A percentile compares a stretch with the other conserved stretches of the same genome.
Conservation (phyloP, 2,797 vertebrate genomes). For the Macrochelys suwanniensis region DNA sequence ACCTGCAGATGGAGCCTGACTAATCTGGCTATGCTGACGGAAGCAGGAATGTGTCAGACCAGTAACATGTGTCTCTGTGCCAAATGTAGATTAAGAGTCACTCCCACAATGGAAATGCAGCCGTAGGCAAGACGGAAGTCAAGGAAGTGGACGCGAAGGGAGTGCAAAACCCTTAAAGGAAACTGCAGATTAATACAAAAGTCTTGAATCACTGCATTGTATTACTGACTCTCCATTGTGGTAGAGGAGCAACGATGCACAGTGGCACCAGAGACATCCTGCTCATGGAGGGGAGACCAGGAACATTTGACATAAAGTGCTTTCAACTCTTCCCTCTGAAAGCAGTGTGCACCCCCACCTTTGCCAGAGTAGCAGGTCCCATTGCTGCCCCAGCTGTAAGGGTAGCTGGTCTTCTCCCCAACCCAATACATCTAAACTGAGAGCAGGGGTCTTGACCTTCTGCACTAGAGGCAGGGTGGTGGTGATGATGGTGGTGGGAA, state of each 20-base stretch:
- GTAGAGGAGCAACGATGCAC: background rate
- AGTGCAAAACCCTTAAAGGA: background rate
- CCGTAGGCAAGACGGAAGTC: background rate
- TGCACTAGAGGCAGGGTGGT: background rate
- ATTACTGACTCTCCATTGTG: too few relatives aligned
- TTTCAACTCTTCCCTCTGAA: background rate
- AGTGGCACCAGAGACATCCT: background rate
- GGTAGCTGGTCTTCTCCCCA: too few relatives aligned
- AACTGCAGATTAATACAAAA: background rate
- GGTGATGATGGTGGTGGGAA: too few relatives aligned
- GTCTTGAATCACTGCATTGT: background rate
- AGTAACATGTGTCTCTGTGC: background rate
- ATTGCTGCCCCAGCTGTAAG: background rate
- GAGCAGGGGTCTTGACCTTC: background rate
- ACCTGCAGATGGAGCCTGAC: background rate
- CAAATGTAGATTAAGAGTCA: background rate
- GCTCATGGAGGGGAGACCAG: too few relatives aligned
- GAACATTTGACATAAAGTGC: background rate
- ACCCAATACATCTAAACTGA: background rate
- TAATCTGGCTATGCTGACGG: background rate
- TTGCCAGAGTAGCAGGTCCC: too few relatives aligned
- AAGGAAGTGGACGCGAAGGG: background rate
- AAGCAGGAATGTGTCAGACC: background rate
- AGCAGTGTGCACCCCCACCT: background rate
- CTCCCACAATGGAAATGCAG: background rate